Evolutionary conservation across 2,888 invertebrate genomes (phyloP).

Genomic region (Heliothis peltigera): DNA sequence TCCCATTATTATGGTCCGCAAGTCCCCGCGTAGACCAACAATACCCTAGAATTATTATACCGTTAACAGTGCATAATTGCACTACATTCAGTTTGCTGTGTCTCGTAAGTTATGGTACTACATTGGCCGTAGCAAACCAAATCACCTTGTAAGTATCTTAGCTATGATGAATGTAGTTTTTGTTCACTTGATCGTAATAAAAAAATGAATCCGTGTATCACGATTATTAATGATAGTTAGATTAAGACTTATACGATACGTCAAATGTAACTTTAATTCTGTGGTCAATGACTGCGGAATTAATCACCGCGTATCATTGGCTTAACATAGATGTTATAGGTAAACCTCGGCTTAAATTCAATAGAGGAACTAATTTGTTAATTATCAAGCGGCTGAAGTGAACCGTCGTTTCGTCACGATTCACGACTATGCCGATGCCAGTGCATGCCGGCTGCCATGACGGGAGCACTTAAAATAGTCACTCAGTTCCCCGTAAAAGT

Average conservation of each 20-base stretch:
- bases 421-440: conserved; percentile 23
- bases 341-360: conserved; percentile 67
- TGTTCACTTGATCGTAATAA: conserved; percentile 17
- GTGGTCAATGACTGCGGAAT: conserved; percentile 29
- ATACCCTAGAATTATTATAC: conserved; percentile 62
- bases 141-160: conserved; percentile 14
- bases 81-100: conserved; percentile 42
- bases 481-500: conserved; percentile 70
- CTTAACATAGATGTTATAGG: conserved; percentile 54
- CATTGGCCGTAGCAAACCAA: conserved; percentile 17
- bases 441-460: conserved; percentile 58
- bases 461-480: conserved; percentile 73
- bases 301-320: conserved; percentile 24
- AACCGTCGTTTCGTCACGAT: conserved; percentile 67
- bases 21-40: conserved; percentile 59
- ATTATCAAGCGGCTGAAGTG: conserved; percentile 67
- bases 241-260: conserved; percentile 15
- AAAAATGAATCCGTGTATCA: conserved; percentile 45
- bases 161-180: conserved; percentile 10
- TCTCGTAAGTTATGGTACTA: conserved; percentile 32
- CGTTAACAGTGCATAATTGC: conserved; percentile 59
- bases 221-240: conserved; percentile 45
- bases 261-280: conserved; percentile 17
- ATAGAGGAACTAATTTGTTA: conserved; percentile 77
- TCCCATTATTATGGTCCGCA: conserved; percentile 63